Base-by-base conservation (phyloP, 92 coral and sea anemone genomes). In the Paramuricea clavata region DNA sequence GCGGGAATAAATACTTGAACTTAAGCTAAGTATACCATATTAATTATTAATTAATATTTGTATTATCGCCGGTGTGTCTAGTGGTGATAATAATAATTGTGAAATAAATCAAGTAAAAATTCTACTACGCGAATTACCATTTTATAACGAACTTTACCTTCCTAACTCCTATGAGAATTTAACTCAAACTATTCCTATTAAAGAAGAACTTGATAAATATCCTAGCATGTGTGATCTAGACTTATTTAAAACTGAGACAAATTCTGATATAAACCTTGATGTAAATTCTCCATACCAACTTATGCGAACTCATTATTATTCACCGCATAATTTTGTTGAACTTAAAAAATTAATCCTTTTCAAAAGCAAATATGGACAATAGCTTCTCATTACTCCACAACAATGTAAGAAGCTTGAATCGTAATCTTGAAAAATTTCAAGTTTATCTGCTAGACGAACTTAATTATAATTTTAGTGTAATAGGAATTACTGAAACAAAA, bases 401-500 rank as follows among this genome's bases (percentile, higher is more conserved):
- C 73, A 84, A 89, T 57, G 34, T 90, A 25, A 90, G 90, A 54
- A 90, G 93, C 73, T 68, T 90, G 65, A 86, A 86, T 33, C 49
- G 72, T 7, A 90, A 86, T 59, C 78, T 90, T 26, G 90, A 90
- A 65, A 69, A 85, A 27, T 86, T 87, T 28, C 90, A 87, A 87
- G 30, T 35, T 35, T 81, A 87, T 73, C 30, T 88, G 21, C 52
- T 88, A 30, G n/a, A 82, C 41, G 83, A 88, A 67, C 60, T 90
- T 11, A 78, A 78, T 78, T 77, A 64, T 71, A 33, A 68, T 23
- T 91, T 88, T 74, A 77, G 62, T 81, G 73, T 91, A 28, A 85
- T 92, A 1, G 90, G 92, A 8, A 43, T 92, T 5, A 84, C 94
- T n/a, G 92, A 89, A 89, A 92, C 89, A 2, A 82, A 78, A 74